Base-by-base conservation (phyloP, 2,113 vertebrate species). In the Sinocyclocheilus maitianheensis region DNA sequence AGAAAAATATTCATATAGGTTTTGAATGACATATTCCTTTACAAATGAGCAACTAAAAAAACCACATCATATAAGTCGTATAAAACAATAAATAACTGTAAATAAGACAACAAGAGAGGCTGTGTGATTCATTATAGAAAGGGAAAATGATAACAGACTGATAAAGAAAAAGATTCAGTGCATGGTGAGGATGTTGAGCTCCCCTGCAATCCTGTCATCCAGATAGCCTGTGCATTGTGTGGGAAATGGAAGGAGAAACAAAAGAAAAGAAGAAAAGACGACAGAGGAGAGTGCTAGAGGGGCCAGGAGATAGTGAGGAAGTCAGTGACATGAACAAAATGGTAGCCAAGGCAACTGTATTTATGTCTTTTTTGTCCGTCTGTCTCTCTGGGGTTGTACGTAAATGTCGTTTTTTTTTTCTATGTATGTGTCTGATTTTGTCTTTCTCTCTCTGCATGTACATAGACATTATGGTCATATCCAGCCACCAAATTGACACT, bases 271-370 rank as follows among this genome's bases (percentile, higher is more conserved):
- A 84, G 76, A 62, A 77, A 79, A 30, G 34, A 34, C 16, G 58
- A 80, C 11, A 84, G 34, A 74, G 55, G 65, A 72, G n/a, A 67
- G 75, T 46, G 77, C n/a, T 30, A n/a, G 63, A 69, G 48, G 53
- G 58, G 40, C 24, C 30, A 81, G 79, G 30, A 65, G 83, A 77
- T 6, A 69, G 37, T 62, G 87, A 71, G 81, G 77, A 46, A 65
- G 72, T 53, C 72, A 72, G 74, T 88, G 85, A 87, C 69, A 0
- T 3, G 74, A 77, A 81, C 81, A 78, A 89, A 85, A 89, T 30
- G 67, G 85, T 87, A 89, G 84, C 83, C 89, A 90, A 90, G 85
- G 85, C 89, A 88, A 88, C 84, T 74, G 87, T 88, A 88, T 90
- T 90, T 86, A 87, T 90, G 88, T 85, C 79, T 88, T 80, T 78